Percentiles rank a stretch among this genome's conserved stretches.
Evolutionary conservation across 2,888 invertebrate genomes (phyloP).

Genomic region (Dusona sp.): DNA sequence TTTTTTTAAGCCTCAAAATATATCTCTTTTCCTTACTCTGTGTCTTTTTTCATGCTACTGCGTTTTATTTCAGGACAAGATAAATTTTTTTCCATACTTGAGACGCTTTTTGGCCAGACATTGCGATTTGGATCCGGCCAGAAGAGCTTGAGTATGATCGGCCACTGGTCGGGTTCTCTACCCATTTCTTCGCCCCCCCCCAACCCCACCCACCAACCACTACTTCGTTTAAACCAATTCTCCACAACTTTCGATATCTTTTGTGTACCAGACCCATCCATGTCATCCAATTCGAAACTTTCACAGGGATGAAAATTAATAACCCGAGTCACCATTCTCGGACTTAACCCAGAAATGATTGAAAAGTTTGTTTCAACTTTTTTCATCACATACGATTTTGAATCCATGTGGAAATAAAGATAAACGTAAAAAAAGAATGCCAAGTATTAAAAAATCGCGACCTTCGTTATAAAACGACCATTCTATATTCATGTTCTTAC

Average conservation of each 20-base stretch:
- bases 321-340: constrained; percentile 16
- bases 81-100: constrained; percentile 35
- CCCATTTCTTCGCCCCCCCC: background rate
- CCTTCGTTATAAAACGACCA: too few species aligned
- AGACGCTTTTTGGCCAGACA: constrained; percentile 41
- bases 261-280: constrained; percentile 25
- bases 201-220: background rate
- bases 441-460: too few species aligned
- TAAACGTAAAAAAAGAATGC: too few species aligned
- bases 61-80: constrained; percentile 31
- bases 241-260: constrained; percentile 47
- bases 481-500: too few species aligned
- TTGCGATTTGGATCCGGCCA: constrained; percentile 58
- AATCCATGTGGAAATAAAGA: background rate
- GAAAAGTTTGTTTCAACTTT: constrained; percentile 20
- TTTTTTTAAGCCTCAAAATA: background rate
- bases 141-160: constrained; percentile 42
- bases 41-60: constrained; percentile 5
- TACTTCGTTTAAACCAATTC: background rate
- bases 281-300: constrained; percentile 49
- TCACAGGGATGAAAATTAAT: constrained; percentile 38
- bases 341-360: constrained; percentile 7
- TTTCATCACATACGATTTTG: constrained; percentile 10
- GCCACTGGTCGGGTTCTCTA: constrained; percentile 35
- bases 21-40: background rate